Base-by-base conservation (phyloP, 2,888 invertebrate genomes). In the Drosophila ezoana region DNA sequence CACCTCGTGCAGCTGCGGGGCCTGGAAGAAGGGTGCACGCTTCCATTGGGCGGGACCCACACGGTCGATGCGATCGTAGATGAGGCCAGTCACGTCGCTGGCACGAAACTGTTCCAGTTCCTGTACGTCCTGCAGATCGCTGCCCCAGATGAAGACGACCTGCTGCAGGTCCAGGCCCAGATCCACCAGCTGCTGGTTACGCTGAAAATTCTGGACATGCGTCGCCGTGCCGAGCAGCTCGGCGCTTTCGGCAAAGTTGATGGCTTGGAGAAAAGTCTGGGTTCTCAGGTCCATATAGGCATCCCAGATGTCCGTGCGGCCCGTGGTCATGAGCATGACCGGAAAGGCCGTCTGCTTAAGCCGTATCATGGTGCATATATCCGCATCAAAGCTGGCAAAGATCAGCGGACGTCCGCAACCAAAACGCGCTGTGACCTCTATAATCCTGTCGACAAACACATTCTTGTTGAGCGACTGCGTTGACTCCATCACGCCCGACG, bases 321-420 rank as follows among this genome's bases (percentile, higher is more conserved):
- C 91, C 8, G 80, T 76, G 16, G 81, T 90, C 74, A 99, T 93
- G 90, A 99, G 98, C 93, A 99, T 95, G 2, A 98, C 97, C 0
- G 99, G 99, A 92, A 98, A 99, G 85, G 96, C 96, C 92, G 98
- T 98, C 93, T 99, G 99, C 91, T 99, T 99, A 72, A 96, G 92
- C 4, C 97, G 94, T 70, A 99, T 94, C 97, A 98, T 96, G 3
- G 96, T 95, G 91, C 98, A 99, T 72, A 98, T 96, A 90, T 99
- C 98, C 0, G 99, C 98, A 93, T 98, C 97, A 92, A 99, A 99
- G 83, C 97, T 97, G 0, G 98, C 97, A 89, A 99, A 96, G 52
- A 99, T 95, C 53, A 99, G 95, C 59, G 97, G 95, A 28, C 99
- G 94, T 1, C 95, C 93, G 3, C 95, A 96, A 1, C 96, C 97